Base-by-base conservation (phyloP, 2,888 invertebrate species). In the Andrena bucephala region DNA sequence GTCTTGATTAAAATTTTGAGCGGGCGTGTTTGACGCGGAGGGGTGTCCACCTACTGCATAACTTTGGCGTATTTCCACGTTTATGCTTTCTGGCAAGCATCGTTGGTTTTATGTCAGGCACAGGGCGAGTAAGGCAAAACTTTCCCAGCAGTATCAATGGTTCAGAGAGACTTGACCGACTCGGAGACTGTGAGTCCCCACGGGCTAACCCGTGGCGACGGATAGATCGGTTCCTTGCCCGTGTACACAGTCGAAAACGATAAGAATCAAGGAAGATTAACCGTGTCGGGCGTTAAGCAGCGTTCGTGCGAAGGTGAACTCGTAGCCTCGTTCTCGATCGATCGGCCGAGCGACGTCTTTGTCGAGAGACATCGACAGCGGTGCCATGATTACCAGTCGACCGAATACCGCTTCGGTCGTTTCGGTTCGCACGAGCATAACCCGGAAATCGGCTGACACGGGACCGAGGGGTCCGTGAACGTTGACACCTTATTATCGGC, bases 401-500 rank as follows among this genome's bases (percentile, higher is more conserved):
- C 27, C 59, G 69, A 71, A 60, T 31, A 66, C 33, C 52, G 48
- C 29, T 5, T 42, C 63, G 65, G 70, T 77, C 78, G 66, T 81
- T 82, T 82, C 76, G 81, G 83, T 85, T 81, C 86, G 84, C 87
- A 86, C 85, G 85, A 86, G 83, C 86, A 89, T 87, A 88, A 92
- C 92, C 92, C 92, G 92, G 92, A 92, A 92, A 92, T 83, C 72
- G 80, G 80, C 74, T 83, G 88, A 84, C 88, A 89, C 74, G 81
- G 60, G 77, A 54, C 85, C 88, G 82, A 88, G 89, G 42, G 42
- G 89, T 89, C 85, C 88, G 87, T 87, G 88, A 89, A 87, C 89
- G 90, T 92, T 92, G 92, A 92, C 92, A 92, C 91, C 92, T 92
- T 92, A 91, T 92, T 92, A 92, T 90, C 89, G 87, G 75, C 82